Conservation (phyloP, 2,888 invertebrate genomes). For the Marasmarcha lunaedactyla region DNA sequence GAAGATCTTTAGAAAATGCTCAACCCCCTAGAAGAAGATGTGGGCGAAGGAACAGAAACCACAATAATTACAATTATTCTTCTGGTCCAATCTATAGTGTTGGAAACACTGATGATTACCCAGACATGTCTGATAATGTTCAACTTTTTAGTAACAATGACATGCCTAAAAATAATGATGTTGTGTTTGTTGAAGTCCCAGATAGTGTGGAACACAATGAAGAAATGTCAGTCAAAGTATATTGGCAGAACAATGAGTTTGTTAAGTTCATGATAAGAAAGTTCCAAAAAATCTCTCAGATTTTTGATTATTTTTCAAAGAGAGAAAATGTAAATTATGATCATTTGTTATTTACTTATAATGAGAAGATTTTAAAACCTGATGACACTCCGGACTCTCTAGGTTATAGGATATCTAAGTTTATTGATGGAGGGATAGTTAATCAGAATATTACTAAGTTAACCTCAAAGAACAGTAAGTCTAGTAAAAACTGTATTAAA, state of each 20-base stretch:
- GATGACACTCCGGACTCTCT: slow-evolving; percentile 53
- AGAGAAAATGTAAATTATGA: slow-evolving; percentile 35
- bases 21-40: neutral
- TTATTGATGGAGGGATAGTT: slow-evolving; percentile 55
- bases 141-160: slow-evolving; percentile 27
- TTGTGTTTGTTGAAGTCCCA: slow-evolving; percentile 22
- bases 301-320: slow-evolving; percentile 45
- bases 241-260: slow-evolving; percentile 50
- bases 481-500: slow-evolving; percentile 25
- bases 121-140: slow-evolving; percentile 31
- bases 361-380: slow-evolving; percentile 38
- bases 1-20: slow-evolving; percentile 5
- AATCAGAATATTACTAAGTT: slow-evolving; percentile 27
- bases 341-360: slow-evolving; percentile 45
- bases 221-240: slow-evolving; percentile 53
- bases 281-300: slow-evolving; percentile 42
- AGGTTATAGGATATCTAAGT: slow-evolving; percentile 45
- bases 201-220: slow-evolving; percentile 41
- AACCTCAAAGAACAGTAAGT: slow-evolving; percentile 15
- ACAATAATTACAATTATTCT: neutral
- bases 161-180: slow-evolving; percentile 12
- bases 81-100: slow-evolving; percentile 28
- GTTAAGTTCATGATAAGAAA: slow-evolving; percentile 44
- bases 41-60: neutral
- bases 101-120: slow-evolving; percentile 47